Percentiles rank a stretch among this genome's conserved stretches.
These are phyloP conservation scores for Drosophila quadrilineata DNA, from an alignment of 1,140 invertebrate species.

Conservation along the genomic window DNA sequence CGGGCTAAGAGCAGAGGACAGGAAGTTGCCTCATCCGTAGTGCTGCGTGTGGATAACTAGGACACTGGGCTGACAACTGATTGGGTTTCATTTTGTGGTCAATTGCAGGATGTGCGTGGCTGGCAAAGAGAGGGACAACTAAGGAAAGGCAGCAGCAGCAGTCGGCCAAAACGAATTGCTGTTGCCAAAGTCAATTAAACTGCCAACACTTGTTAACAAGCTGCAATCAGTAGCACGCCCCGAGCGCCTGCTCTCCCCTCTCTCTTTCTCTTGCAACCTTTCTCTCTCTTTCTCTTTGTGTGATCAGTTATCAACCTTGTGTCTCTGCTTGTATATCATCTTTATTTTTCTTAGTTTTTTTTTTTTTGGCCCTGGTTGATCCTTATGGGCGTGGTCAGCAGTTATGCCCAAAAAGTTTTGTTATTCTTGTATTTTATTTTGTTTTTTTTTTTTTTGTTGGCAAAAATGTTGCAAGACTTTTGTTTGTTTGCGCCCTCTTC, in stretches of 20 bases:
- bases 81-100: slow-evolving; percentile 30
- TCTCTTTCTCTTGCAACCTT: slow-evolving; percentile 31
- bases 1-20: background rate
- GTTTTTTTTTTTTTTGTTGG: slow-evolving; percentile 4
- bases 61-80: slow-evolving; percentile 68
- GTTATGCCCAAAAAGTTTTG: too few relatives aligned
- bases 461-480: slow-evolving; percentile 19
- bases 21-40: slow-evolving; percentile 33
- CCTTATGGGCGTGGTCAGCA: too few relatives aligned
- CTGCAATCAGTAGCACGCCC: slow-evolving; percentile 80
- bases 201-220: slow-evolving; percentile 81
- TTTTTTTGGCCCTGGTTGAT: too few relatives aligned
- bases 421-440: too few relatives aligned
- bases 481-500: slow-evolving; percentile 79
- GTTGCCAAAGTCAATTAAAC: slow-evolving; percentile 72
- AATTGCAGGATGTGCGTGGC: slow-evolving; percentile 45
- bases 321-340: too few relatives aligned
- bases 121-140: slow-evolving; percentile 4
- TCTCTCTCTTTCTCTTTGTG: slow-evolving; percentile 2
- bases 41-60: slow-evolving; percentile 56
- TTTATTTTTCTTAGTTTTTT: too few relatives aligned
- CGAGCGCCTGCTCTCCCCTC: slow-evolving; percentile 36
- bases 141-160: background rate
- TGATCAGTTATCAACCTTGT: slow-evolving; percentile 38
- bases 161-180: background rate